These are phyloP conservation scores for Berghia stephanieae DNA, from an alignment of 1,140 invertebrate genomes.

Conservation along the genomic window DNA sequence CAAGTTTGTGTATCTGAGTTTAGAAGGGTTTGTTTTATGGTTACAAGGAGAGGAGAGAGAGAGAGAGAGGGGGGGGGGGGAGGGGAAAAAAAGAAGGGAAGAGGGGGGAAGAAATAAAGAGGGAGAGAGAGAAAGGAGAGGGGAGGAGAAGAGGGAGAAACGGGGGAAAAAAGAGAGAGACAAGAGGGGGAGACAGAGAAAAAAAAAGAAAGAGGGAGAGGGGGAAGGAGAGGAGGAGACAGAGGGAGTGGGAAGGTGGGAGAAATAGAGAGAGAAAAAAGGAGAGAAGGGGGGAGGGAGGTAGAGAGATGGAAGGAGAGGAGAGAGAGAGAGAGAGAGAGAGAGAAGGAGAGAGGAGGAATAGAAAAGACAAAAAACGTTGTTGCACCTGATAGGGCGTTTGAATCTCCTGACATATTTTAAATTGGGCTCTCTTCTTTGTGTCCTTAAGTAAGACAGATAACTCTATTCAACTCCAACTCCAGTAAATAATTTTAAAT, in stretches of 20 bases:
- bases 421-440: too few species aligned
- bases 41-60: constrained; percentile 4
- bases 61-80: neutral
- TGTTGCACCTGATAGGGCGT: too few species aligned
- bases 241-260: too few species aligned
- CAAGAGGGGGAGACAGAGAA: neutral
- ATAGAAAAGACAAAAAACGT: neutral
- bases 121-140: neutral
- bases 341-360: neutral
- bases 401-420: too few species aligned
- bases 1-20: too few species aligned
- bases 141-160: neutral
- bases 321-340: neutral
- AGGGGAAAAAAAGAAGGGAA: neutral
- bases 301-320: too few species aligned
- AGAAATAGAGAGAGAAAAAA: too few species aligned
- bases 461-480: too few species aligned
- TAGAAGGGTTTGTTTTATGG: too few species aligned
- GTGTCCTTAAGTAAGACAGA: too few species aligned
- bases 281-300: neutral
- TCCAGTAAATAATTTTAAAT: too few species aligned
- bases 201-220: neutral
- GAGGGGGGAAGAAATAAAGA: neutral
- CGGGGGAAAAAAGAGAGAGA: neutral
- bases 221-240: neutral